Base-by-base conservation (phyloP, 2,888 invertebrate species). In the Pyrocoelia pectoralis region DNA sequence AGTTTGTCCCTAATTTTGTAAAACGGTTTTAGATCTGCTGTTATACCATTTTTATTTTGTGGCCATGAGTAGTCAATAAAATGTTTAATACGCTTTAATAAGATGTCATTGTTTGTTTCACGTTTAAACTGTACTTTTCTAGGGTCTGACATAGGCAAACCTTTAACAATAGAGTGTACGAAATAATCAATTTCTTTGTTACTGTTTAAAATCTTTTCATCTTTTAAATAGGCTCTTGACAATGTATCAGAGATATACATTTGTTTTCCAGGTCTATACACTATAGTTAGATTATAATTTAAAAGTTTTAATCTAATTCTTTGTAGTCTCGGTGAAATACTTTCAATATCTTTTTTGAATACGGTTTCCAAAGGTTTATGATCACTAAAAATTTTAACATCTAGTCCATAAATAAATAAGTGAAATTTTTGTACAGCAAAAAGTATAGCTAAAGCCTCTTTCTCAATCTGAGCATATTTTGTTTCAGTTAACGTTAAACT, bases 1-100 rank as follows among this genome's bases (percentile, higher is more conserved):
- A 68, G 51, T 29, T 62, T 38, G 28, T 68, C 50, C 58, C 46
- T 64, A n/a, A 68, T 15, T 18, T 55, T 58, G 49, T 46, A 67
- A 54, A 64, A 67, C 15, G 13, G n/a, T 53, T 62, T 64, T 55
- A 61, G 2, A 15, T 24, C 5, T 3, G 3, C 57, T 58, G 49
- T 46, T 65, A 54, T 67, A 67, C 15, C 14, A 12, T 53, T 62
- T 64, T 55, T 64, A 8, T 50, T 24, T 13, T 3, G 3, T 24
- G 13, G 50, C 29, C 49, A 24, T 2, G 14, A 4, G n/a, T 40
- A 4, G 40, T 6, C n/a, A 40, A 40, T 40, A 40, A 40, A 40
- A 40, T 40, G 2, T n/a, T 6, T 40, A n/a, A 40, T 13, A 6
- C 2, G 2, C n/a, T 40, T 4, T 40, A 40, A 40, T 40, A 4